Conservation (phyloP, 35 echinoderm and acorn worm species). For the Amphiura filiformis region DNA sequence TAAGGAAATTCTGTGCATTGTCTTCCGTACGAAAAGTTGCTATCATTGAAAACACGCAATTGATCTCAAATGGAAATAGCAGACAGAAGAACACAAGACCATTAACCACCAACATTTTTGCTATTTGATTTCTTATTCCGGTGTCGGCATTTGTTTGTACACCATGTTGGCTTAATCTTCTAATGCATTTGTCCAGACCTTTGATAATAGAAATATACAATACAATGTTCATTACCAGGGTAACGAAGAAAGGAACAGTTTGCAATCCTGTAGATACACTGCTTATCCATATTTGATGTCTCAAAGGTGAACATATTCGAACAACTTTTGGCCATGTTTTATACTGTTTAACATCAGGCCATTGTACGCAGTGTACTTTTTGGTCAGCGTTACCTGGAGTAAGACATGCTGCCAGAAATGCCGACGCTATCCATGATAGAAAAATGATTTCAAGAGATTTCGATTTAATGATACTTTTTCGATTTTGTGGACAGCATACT, state of each 20-base stretch:
- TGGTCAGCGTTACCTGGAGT: slow-evolving; percentile 46
- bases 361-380: slow-evolving; percentile 36
- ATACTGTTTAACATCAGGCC: slow-evolving; percentile 29
- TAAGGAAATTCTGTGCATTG: neutral
- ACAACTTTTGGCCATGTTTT: slow-evolving; percentile 23
- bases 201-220: slow-evolving; percentile 68
- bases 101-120: slow-evolving; percentile 81
- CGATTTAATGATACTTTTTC: neutral
- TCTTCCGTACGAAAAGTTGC: neutral
- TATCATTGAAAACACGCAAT: slow-evolving; percentile 51
- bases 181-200: slow-evolving; percentile 61
- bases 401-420: slow-evolving; percentile 46
- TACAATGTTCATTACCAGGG: slow-evolving; percentile 53
- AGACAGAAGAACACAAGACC: slow-evolving; percentile 78
- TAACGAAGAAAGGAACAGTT: slow-evolving; percentile 68
- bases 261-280: slow-evolving; percentile 53
- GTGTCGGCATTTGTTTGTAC: slow-evolving; percentile 47
- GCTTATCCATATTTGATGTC: slow-evolving; percentile 7
- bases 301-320: slow-evolving; percentile 22
- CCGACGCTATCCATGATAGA: slow-evolving; percentile 44
- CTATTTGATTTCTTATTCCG: slow-evolving; percentile 79
- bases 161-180: slow-evolving; percentile 39
- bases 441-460: slow-evolving; percentile 35
- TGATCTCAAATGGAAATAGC: slow-evolving; percentile 75
- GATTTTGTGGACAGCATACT: slow-evolving; percentile 59